These are phyloP conservation scores for Pipra filicauda DNA, from an alignment of 2,113 vertebrate species.

Conservation along the genomic window DNA sequence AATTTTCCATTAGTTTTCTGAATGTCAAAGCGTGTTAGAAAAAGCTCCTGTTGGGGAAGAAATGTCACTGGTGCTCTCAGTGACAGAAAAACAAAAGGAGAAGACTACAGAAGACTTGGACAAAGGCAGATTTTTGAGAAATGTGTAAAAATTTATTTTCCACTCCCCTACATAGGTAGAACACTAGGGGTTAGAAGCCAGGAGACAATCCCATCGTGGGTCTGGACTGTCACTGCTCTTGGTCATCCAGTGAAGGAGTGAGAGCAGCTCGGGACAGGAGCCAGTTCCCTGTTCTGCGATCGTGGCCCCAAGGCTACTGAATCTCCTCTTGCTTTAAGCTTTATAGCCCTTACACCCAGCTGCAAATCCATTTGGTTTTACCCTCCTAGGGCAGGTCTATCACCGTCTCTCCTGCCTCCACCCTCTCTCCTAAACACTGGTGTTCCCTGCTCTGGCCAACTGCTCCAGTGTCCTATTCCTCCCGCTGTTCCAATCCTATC, in stretches of 20 bases:
- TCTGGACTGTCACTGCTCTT: background rate
- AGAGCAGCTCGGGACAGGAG: background rate
- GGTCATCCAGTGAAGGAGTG: background rate
- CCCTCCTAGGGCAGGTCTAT: background rate
- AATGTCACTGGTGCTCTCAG: background rate
- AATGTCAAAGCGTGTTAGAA: background rate
- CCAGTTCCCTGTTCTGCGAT: background rate
- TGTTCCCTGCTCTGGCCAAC: background rate
- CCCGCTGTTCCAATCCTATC: background rate
- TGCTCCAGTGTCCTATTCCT: background rate
- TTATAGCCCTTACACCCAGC: background rate
- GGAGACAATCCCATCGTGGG: background rate
- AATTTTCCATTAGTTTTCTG: slow-evolving; percentile 23
- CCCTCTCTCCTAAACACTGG: background rate
- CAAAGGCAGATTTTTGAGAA: background rate
- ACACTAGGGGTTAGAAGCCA: background rate
- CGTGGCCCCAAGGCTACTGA: accelerated
- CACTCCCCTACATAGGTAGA: background rate
- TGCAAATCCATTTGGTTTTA: background rate
- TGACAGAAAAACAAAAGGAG: background rate
- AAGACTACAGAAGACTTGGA: background rate
- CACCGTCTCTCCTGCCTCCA: background rate
- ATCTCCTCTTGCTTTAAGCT: background rate
- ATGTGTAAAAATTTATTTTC: background rate
- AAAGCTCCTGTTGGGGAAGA: background rate